Percentiles rank a stretch among this genome's conserved stretches.
Conservation (phyloP, 2,797 vertebrate species). For the Platyrinchus mystaceus region DNA sequence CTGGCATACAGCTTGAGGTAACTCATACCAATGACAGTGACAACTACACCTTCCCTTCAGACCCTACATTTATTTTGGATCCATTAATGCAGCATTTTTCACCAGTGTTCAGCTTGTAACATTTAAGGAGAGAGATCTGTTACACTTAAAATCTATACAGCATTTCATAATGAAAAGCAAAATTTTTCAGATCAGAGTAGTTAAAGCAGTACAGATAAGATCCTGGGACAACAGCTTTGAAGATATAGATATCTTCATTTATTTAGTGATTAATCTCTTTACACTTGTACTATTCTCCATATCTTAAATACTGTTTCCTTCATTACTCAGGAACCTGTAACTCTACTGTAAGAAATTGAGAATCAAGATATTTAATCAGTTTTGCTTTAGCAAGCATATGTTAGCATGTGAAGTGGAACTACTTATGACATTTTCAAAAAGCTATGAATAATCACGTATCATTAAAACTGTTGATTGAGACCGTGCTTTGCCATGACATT, state of each 20-base stretch:
- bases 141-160: not conserved
- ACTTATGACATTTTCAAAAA: conserved; percentile 82
- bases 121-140: not conserved
- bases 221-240: not conserved
- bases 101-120: not conserved
- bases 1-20: not conserved
- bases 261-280: not conserved
- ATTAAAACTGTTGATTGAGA: conserved; percentile 62
- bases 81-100: not conserved
- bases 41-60: not conserved
- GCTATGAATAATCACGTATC: conserved; percentile 66
- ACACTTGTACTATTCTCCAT: not conserved
- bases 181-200: not conserved
- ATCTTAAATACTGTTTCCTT: not conserved
- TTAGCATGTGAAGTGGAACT: conserved; percentile 78
- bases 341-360: not conserved
- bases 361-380: conserved; percentile 18
- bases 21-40: not conserved
- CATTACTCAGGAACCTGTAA: not conserved
- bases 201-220: not conserved
- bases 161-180: not conserved
- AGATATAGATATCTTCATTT: not conserved
- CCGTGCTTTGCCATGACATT: conserved; percentile 45
- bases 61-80: not conserved
- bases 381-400: conserved; percentile 74